Conservation (phyloP, 2,797 vertebrate genomes). For the Poeciliopsis turneri region DNA sequence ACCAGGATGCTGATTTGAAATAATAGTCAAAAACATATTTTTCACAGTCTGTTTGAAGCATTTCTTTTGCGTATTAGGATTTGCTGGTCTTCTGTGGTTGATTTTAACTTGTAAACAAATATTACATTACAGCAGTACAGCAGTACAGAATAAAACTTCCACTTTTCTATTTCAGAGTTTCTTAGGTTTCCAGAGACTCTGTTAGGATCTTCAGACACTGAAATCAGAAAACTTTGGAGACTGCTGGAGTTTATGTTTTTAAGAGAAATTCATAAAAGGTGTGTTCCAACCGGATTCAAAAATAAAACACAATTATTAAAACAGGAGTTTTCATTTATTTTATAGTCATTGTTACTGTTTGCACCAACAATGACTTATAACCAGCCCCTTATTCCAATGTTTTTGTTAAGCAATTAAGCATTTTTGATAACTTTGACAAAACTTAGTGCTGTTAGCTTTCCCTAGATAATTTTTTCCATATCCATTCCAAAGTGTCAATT, state of each 20-base stretch:
- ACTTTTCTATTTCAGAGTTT: neutral
- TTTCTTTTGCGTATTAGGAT: neutral
- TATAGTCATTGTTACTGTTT: neutral
- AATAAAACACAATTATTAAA: neutral
- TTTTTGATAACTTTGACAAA: neutral
- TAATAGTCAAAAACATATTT: neutral
- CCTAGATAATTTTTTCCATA: too few relatives aligned
- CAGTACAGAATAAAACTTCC: neutral
- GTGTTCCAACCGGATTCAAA: neutral
- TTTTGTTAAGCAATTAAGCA: neutral
- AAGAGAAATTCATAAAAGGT: neutral
- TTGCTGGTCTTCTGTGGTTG: neutral
- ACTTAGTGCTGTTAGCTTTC: too few relatives aligned
- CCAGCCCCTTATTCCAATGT: neutral
- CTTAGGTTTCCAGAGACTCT: neutral
- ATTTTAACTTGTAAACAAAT: neutral
- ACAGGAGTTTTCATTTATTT: neutral
- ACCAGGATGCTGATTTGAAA: neutral
- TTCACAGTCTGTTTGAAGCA: neutral
- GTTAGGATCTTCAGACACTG: neutral
- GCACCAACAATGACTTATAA: neutral
- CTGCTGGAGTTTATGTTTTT: neutral
- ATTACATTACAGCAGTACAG: neutral
- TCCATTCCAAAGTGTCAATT: too few relatives aligned
- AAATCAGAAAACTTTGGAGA: neutral